phyloP scores from a whole-genome alignment of 1,140 invertebrate species.

The Drosophila sproati region DNA sequence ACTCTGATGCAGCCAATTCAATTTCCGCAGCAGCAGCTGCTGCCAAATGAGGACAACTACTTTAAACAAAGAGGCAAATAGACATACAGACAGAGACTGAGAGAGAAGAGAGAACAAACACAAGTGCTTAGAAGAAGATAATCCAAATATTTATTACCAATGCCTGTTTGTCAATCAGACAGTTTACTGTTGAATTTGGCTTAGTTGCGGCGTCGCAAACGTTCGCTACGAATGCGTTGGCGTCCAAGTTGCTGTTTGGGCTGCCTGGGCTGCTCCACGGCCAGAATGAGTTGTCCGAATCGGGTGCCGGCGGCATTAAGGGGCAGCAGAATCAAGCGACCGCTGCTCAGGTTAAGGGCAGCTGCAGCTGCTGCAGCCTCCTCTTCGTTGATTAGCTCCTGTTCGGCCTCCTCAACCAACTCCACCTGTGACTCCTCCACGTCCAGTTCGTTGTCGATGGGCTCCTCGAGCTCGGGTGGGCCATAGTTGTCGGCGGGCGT shows the following conservation, averaged over 20 bases:
- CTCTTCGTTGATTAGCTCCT: slow-evolving; percentile 22
- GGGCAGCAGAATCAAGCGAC: slow-evolving; percentile 66
- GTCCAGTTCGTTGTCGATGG: slow-evolving; percentile 63
- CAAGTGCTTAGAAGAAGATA: slow-evolving; percentile 6
- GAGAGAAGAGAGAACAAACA: slow-evolving; percentile 20
- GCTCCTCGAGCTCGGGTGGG: slow-evolving; percentile 57
- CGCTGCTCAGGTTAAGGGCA: slow-evolving; percentile 52
- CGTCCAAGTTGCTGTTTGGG: slow-evolving; percentile 34
- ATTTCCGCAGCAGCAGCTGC: slow-evolving; percentile 51
- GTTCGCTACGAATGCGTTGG: slow-evolving; percentile 60
- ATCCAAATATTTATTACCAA: slow-evolving; percentile 43
- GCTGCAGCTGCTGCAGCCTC: neutral
- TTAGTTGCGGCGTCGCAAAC: slow-evolving; percentile 48
- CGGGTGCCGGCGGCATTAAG: slow-evolving; percentile 51
- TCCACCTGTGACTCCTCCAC: slow-evolving; percentile 71
- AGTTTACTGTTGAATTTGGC: slow-evolving; percentile 22
- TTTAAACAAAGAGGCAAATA: slow-evolving; percentile 17
- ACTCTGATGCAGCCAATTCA: slow-evolving; percentile 57
- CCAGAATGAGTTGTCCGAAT: slow-evolving; percentile 65
- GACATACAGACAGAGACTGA: neutral
- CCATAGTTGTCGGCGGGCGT: slow-evolving; percentile 53
- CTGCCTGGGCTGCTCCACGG: slow-evolving; percentile 67
- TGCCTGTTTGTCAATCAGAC: neutral
- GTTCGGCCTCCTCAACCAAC: slow-evolving; percentile 54
- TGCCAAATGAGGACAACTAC: slow-evolving; percentile 32